A percentile compares a stretch with the other conserved stretches of the same genome.
These are phyloP conservation scores for Microctenopoma lineatum DNA, from an alignment of 2,797 vertebrate species.

Conservation along the genomic window DNA sequence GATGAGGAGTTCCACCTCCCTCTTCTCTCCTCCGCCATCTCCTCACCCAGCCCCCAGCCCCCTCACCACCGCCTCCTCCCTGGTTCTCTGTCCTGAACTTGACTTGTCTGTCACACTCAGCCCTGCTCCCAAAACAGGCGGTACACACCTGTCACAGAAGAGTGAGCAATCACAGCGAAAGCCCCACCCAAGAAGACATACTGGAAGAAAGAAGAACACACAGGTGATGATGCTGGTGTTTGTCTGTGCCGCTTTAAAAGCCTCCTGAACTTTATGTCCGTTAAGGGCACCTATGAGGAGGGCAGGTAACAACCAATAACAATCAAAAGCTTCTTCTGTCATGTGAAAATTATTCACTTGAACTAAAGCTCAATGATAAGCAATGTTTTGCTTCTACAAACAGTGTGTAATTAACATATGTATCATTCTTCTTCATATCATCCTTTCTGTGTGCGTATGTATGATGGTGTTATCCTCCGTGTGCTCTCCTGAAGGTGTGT, in stretches of 20 bases:
- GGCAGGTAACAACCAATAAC: too few species aligned
- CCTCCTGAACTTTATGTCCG: neutral
- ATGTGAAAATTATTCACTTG: too few species aligned
- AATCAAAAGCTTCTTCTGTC: too few species aligned
- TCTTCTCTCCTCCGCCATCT: slow-evolving; percentile 35
- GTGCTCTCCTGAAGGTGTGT: slow-evolving; percentile 56
- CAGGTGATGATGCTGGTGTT: slow-evolving; percentile 24
- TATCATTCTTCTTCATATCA: neutral
- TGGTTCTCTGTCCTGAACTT: slow-evolving; percentile 53
- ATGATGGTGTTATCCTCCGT: neutral
- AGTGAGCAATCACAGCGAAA: neutral
- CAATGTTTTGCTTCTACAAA: neutral
- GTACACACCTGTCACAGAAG: neutral
- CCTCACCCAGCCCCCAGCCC: slow-evolving; percentile 32
- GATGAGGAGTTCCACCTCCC: slow-evolving; percentile 40
- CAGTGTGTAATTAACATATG: neutral
- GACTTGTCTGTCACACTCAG: slow-evolving; percentile 55
- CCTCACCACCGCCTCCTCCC: neutral
- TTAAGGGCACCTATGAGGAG: too few species aligned
- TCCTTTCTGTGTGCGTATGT: neutral
- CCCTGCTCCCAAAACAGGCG: neutral
- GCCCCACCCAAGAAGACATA: neutral
- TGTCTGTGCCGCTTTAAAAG: neutral
- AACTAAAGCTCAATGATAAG: neutral
- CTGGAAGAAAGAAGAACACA: slow-evolving; percentile 2